Percentiles rank a stretch among this genome's conserved stretches.
Evolutionary conservation across 2,797 vertebrate genomes (phyloP).

Genomic region (Gastrophryne carolinensis): DNA sequence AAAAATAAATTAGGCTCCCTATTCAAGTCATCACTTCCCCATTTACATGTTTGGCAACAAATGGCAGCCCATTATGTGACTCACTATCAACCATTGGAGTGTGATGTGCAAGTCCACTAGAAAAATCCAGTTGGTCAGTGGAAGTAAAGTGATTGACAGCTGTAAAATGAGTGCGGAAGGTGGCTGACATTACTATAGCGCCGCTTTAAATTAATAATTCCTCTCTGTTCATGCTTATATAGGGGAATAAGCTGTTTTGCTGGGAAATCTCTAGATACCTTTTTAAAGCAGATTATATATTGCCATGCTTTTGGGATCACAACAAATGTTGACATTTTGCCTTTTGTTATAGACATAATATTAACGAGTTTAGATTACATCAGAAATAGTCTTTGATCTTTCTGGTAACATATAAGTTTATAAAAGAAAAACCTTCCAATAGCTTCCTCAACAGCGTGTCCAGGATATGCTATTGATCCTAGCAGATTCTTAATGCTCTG

Average conservation of each 20-base stretch:
- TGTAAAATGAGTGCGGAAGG: too few relatives aligned
- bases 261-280: not conserved
- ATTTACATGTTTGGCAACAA: too few relatives aligned
- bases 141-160: too few relatives aligned
- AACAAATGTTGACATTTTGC: not conserved
- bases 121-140: too few relatives aligned
- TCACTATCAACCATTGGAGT: too few relatives aligned
- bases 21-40: too few relatives aligned
- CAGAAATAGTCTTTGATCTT: slow-evolving; percentile 24
- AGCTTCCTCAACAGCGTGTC: slow-evolving; percentile 22
- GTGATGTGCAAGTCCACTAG: too few relatives aligned
- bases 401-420: slow-evolving; percentile 43
- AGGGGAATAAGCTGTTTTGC: not conserved
- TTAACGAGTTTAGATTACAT: not conserved
- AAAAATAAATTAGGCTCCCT: too few relatives aligned
- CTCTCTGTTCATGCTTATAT: too few relatives aligned
- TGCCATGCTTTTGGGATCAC: not conserved
- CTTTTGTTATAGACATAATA: not conserved
- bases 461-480: slow-evolving; percentile 44
- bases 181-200: too few relatives aligned
- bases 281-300: not conserved
- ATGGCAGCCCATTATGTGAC: too few relatives aligned
- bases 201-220: too few relatives aligned
- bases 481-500: slow-evolving; percentile 40
- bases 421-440: slow-evolving; percentile 19